A percentile compares a stretch with the other conserved stretches of the same genome.
phyloP scores from a whole-genome alignment of 2,797 vertebrate species.

The Eupleurogrammus muticus region DNA sequence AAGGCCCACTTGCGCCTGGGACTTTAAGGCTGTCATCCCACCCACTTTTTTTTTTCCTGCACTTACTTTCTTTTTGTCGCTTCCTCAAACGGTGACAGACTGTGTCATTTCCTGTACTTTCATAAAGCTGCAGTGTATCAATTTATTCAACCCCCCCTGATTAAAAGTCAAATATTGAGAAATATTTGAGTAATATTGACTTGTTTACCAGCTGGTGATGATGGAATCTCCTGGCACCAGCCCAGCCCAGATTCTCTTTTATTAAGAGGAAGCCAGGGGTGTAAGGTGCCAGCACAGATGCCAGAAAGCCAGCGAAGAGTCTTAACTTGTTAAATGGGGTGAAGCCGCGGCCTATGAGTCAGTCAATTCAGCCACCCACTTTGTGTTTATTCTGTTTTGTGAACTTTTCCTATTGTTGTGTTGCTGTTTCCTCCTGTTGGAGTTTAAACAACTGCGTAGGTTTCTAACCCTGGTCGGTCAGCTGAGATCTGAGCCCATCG shows the following conservation, averaged over 20 bases:
- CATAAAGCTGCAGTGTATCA: slow-evolving; percentile 16
- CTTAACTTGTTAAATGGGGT: slow-evolving; percentile 51
- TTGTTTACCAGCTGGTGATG: slow-evolving; percentile 38
- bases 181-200: slow-evolving; percentile 17
- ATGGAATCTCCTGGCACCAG: slow-evolving; percentile 31
- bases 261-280: slow-evolving; percentile 44
- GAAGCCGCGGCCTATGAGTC: slow-evolving; percentile 19
- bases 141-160: slow-evolving; percentile 22
- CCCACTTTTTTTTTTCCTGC: not conserved
- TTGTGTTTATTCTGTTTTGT: slow-evolving; percentile 48
- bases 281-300: slow-evolving; percentile 29
- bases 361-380: slow-evolving; percentile 45
- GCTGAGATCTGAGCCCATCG: slow-evolving; percentile 33
- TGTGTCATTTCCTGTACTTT: slow-evolving; percentile 16
- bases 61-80: slow-evolving; percentile 6
- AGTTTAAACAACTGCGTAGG: slow-evolving; percentile 35
- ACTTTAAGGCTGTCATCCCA: not conserved
- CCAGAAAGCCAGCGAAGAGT: slow-evolving; percentile 44
- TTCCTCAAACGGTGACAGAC: slow-evolving; percentile 9
- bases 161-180: slow-evolving; percentile 26
- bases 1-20: not conserved
- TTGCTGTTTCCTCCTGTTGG: not conserved
- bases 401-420: slow-evolving; percentile 18
- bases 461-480: slow-evolving; percentile 52
- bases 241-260: slow-evolving; percentile 21